Evolutionary conservation across 2,888 invertebrate genomes (phyloP).

Genomic region (Toxonevra muliebris): DNA sequence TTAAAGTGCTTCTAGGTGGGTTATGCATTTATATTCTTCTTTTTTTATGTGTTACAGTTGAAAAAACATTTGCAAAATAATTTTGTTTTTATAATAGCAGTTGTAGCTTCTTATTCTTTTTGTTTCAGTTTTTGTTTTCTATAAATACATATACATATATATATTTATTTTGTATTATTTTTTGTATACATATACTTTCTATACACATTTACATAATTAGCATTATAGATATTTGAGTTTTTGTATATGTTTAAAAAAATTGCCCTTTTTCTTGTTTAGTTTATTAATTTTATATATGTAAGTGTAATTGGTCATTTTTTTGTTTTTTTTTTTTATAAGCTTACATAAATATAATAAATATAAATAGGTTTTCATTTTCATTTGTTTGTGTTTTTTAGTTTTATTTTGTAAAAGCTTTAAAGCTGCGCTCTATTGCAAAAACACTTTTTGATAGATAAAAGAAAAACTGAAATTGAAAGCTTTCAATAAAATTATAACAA

Average conservation of each 20-base stretch:
- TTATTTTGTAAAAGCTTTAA: slow-evolving; percentile 1
- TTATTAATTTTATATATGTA: background rate
- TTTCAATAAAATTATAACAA: no score
- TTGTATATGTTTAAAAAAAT: no score
- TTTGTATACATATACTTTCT: background rate
- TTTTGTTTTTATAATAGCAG: no score
- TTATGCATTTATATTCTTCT: slow-evolving; percentile 13
- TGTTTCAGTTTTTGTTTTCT: slow-evolving; percentile 10
- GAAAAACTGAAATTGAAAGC: no score
- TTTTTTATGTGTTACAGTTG: background rate
- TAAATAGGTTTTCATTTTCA: slow-evolving; percentile 11
- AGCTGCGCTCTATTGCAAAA: background rate
- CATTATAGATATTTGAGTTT: slow-evolving; percentile 14
- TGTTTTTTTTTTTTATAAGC: slow-evolving; percentile 18
- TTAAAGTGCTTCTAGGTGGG: slow-evolving; percentile 16
- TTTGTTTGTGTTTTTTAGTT: background rate
- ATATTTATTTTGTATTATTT: background rate
- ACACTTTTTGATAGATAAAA: background rate
- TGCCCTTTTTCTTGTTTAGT: no score
- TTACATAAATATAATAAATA: slow-evolving; percentile 20
- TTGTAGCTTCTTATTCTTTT: slow-evolving; percentile 12
- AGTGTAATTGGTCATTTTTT: slow-evolving; percentile 5
- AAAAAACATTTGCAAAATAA: background rate
- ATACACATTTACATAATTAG: slow-evolving; percentile 14
- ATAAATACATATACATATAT: slow-evolving; percentile 8